Evolutionary conservation across 64 coral and sea anemone genomes (phyloP).

Genomic region (Stichodactyla helianthus): DNA sequence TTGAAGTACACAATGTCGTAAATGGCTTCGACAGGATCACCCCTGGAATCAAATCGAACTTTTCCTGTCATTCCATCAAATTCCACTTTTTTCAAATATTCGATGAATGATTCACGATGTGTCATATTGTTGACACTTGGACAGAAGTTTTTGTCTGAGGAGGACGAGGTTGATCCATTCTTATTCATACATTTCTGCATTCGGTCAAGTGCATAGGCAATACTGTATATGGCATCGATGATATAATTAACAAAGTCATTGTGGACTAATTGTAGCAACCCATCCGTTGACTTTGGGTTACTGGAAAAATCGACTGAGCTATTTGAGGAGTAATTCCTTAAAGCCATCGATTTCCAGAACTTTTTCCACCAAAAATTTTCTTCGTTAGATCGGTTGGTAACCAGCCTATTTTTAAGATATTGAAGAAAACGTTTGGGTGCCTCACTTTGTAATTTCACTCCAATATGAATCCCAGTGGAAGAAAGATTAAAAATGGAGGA

Average conservation of each 20-base stretch:
- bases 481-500: background rate
- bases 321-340: background rate
- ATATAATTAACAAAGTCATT: slow-evolving; percentile 35
- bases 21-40: slow-evolving; percentile 15
- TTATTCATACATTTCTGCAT: slow-evolving; percentile 35
- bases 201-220: slow-evolving; percentile 45
- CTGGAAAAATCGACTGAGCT: background rate
- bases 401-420: background rate
- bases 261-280: background rate
- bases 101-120: background rate
- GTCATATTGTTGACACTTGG: background rate
- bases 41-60: slow-evolving; percentile 37
- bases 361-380: slow-evolving; percentile 32
- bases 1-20: slow-evolving; percentile 54
- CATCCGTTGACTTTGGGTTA: background rate
- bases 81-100: slow-evolving; percentile 40
- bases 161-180: background rate
- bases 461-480: background rate
- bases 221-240: slow-evolving; percentile 45
- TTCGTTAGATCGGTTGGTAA: background rate
- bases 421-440: background rate
- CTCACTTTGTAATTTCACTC: background rate
- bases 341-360: background rate
- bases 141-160: background rate
- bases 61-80: slow-evolving; percentile 60